Conservation (phyloP, 30 jellyfish, hydroid and myxozoan genomes). For the Turritopsis rubra region DNA sequence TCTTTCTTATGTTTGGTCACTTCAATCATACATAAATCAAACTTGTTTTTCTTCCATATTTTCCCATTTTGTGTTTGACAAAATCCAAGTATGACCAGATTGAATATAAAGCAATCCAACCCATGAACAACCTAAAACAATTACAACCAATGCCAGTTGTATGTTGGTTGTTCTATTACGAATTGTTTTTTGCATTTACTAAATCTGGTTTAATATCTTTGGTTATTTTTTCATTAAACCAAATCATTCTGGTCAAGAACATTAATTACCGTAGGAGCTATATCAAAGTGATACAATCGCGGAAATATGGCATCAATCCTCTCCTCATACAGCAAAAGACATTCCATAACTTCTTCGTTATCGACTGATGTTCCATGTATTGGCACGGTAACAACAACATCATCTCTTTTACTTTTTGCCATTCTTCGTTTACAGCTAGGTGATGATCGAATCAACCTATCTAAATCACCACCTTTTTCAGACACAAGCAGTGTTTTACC, state of each 20-base stretch:
- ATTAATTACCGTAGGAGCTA: conserved; percentile 48
- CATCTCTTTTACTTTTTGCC: neutral
- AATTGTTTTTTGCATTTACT: too few species aligned
- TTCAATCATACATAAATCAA: conserved; percentile 51
- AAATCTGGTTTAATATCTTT: too few species aligned
- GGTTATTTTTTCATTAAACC: neutral
- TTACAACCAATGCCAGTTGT: neutral
- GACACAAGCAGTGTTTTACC: conserved; percentile 50
- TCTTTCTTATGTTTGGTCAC: conserved; percentile 5
- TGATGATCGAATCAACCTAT: conserved; percentile 1
- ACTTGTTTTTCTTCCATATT: conserved; percentile 51
- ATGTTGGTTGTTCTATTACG: too few species aligned
- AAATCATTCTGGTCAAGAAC: neutral
- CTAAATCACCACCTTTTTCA: conserved; percentile 26
- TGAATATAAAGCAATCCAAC: conserved; percentile 46
- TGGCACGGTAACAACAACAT: conserved; percentile 23
- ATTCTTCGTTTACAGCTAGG: neutral
- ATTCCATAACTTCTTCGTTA: conserved; percentile 31
- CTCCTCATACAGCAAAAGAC: conserved; percentile 36
- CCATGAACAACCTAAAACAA: conserved; percentile 36
- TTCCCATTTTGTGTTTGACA: conserved; percentile 45
- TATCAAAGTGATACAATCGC: conserved; percentile 59
- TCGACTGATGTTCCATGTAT: conserved; percentile 48
- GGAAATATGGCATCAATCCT: conserved; percentile 45
- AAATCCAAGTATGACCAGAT: conserved; percentile 48